Evolutionary conservation across 64 coral and sea anemone genomes (phyloP), one percentile per base, ranked within the genome.

Genomic region (Dendrophyllia cribrosa): DNA sequence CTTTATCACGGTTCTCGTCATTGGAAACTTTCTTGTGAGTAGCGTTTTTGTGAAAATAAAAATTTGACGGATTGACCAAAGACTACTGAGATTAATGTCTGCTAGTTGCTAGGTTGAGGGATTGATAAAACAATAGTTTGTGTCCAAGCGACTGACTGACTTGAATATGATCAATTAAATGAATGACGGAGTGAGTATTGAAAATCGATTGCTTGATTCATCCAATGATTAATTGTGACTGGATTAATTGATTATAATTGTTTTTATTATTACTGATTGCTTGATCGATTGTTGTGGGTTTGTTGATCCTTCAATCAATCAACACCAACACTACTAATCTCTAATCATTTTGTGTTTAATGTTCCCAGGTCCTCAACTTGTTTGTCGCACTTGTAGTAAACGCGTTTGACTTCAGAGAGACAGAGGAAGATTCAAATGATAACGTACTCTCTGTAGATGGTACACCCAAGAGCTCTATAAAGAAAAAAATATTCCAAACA

Each of bases 1-100:
- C 72, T 96, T 96, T 70, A 21, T 96, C 24, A 75, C 90, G 6
- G 76, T 90, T 2, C 91, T 96, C 25, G 78, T 96, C 14, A 47
- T 96, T 55, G 94, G 94, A 20, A 96, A 96, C 62, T 96, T 96
- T 25, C 88, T 96, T n/a, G 94, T 96, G 53, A 96, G 94, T 88
- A 78, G 45, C 5, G 12, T 56, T 56, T 56, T 56, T 7, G 7
- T 56, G 12, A 56, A 12, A 56, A 12, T 56, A 56, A 6, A 56
- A 56, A 12, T 4, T 56, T 56, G 53, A 56, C 3, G 7, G 12
- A 56, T 56, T 56, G 7, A 12, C 53, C 12, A 7, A 56, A 12
- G 12, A 56, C 12, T 5, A 55, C 6, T 10, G 11, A 55, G 11
- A 5, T 7, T 5, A 7, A 55, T 7, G 52, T 55, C 11, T 9